Percentiles rank a stretch among this genome's conserved stretches.
phyloP scores from a whole-genome alignment of 2,113 vertebrate species.

The Zosterops pallidus region DNA sequence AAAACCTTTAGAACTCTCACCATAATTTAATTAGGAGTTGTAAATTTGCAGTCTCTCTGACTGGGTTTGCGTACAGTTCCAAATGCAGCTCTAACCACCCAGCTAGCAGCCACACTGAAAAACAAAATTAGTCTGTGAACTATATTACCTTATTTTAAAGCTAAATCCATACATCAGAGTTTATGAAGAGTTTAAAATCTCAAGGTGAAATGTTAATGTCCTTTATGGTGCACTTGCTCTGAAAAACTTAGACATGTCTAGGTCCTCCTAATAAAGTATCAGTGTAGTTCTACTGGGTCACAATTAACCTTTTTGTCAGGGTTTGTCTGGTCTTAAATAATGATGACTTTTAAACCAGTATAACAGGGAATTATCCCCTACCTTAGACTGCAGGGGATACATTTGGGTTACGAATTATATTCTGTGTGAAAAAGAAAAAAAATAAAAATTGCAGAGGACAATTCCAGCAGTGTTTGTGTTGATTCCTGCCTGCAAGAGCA shows the following conservation, averaged over 20 bases:
- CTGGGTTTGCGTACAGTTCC: background rate
- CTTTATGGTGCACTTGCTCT: conserved; percentile 57
- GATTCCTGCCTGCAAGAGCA: conserved; percentile 12
- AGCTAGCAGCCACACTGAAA: background rate
- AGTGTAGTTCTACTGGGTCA: conserved; percentile 57
- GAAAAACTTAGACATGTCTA: conserved; percentile 46
- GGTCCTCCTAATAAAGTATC: conserved; percentile 71
- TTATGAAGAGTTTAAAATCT: conserved; percentile 56
- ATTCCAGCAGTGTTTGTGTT: conserved; percentile 35
- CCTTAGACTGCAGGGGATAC: conserved; percentile 53
- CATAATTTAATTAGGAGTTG: background rate
- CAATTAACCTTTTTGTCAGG: conserved; percentile 76
- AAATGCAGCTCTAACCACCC: background rate
- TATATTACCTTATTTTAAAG: background rate
- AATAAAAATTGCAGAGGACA: conserved; percentile 10
- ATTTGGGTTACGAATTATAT: conserved; percentile 53
- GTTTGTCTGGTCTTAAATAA: conserved; percentile 66
- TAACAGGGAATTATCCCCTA: conserved; percentile 45
- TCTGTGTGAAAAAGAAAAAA: background rate
- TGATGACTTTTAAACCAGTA: conserved; percentile 66
- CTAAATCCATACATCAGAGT: background rate
- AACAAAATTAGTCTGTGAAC: background rate
- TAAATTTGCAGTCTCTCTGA: background rate
- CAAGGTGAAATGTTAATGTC: conserved; percentile 31
- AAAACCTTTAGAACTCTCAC: background rate